A percentile compares a stretch with the other conserved stretches of the same genome.
phyloP scores from a whole-genome alignment of 2,797 vertebrate genomes.

The Podarcis siculus region DNA sequence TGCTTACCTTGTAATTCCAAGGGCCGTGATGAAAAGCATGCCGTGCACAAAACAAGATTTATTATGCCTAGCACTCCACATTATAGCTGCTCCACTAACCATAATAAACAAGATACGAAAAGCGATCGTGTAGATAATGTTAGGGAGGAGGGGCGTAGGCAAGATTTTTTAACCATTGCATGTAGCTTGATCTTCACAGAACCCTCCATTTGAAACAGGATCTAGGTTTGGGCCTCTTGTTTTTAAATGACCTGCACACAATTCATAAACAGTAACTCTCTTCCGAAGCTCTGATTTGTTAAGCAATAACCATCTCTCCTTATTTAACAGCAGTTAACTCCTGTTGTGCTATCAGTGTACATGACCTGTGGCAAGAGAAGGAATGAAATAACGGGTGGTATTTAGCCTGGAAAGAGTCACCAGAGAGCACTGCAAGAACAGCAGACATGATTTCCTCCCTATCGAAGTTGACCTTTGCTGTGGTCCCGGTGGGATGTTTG shows the following conservation, averaged over 20 bases:
- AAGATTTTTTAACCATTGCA: constrained; percentile 64
- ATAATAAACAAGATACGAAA: constrained; percentile 75
- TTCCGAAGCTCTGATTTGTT: constrained; percentile 2
- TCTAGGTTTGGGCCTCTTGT: neutral
- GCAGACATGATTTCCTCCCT: accelerated
- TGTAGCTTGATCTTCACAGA: constrained; percentile 17
- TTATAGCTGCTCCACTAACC: constrained; percentile 71
- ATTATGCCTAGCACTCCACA: constrained; percentile 68
- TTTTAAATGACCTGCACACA: neutral
- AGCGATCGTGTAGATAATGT: constrained; percentile 74
- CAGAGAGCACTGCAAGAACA: neutral
- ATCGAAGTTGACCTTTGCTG: neutral
- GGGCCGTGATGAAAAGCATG: constrained; percentile 61
- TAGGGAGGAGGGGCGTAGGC: constrained; percentile 36
- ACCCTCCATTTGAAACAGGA: neutral
- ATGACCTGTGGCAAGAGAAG: neutral
- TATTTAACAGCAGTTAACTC: constrained; percentile 3
- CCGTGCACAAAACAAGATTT: constrained; percentile 68
- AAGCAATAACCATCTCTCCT: neutral
- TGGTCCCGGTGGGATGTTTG: neutral
- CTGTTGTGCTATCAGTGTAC: neutral
- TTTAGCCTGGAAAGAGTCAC: neutral
- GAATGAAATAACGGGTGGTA: neutral
- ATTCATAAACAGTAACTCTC: neutral
- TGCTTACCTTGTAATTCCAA: constrained; percentile 69